Conservation (phyloP, 2,797 vertebrate genomes). For the Chelidonichthys spinosus region DNA sequence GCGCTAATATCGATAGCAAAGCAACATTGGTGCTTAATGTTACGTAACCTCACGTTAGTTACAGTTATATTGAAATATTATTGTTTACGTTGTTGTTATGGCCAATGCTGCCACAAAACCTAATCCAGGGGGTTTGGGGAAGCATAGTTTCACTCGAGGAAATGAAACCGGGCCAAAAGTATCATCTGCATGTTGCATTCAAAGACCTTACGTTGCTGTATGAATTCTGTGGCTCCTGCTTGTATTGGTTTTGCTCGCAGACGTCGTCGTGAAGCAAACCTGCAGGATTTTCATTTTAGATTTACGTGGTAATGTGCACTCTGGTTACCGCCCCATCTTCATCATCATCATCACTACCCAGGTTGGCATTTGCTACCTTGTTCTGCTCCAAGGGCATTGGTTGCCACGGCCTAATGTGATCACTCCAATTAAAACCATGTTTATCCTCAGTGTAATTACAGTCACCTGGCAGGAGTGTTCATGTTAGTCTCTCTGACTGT, state of each 20-base stretch:
- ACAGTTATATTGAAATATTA: neutral
- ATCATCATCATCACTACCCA: constrained; percentile 8
- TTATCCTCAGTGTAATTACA: constrained; percentile 73
- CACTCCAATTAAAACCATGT: constrained; percentile 65
- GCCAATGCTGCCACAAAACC: constrained; percentile 11
- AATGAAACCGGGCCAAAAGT: constrained; percentile 46
- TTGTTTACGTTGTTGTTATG: neutral
- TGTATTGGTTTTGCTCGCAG: neutral
- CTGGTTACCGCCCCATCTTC: constrained; percentile 12
- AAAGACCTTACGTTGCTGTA: neutral
- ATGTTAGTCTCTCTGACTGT: constrained; percentile 48
- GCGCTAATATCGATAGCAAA: no score
- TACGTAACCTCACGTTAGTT: neutral
- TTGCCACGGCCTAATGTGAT: constrained; percentile 58
- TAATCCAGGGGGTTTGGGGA: constrained; percentile 13
- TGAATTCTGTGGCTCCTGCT: neutral
- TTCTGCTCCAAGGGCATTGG: constrained; percentile 41
- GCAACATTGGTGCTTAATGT: no score
- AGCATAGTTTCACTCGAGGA: constrained; percentile 42
- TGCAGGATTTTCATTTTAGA: constrained; percentile 5
- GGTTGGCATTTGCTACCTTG: constrained; percentile 39
- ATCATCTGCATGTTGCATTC: constrained; percentile 20
- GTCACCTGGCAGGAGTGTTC: constrained; percentile 69
- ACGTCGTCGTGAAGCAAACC: neutral
- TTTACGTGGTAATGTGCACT: neutral